phyloP scores from a whole-genome alignment of 2,113 vertebrate genomes.

The Anhinga rufa region DNA sequence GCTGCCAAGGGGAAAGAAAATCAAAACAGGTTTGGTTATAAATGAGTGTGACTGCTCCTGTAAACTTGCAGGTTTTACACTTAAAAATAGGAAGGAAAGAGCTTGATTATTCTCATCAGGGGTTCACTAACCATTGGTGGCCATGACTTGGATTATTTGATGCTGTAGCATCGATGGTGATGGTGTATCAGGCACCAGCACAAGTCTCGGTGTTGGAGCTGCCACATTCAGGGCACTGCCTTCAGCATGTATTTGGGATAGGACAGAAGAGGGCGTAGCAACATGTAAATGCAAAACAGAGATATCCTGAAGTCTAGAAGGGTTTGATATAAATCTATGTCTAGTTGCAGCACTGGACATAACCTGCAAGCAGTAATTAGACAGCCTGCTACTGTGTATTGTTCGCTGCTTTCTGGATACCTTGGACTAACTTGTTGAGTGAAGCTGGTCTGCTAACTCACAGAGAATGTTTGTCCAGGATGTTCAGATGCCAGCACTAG shows the following conservation, averaged over 20 bases:
- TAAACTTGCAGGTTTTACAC: background rate
- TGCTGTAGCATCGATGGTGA: background rate
- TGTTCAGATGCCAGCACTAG: background rate
- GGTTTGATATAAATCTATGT: background rate
- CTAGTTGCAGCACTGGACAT: background rate
- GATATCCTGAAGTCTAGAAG: background rate
- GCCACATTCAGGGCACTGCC: background rate
- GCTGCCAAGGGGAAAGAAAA: slow-evolving; percentile 63
- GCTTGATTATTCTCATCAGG: background rate
- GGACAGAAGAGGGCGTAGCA: background rate
- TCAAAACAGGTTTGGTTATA: background rate
- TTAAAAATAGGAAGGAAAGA: background rate
- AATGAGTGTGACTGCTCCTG: background rate
- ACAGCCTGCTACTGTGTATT: background rate
- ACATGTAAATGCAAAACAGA: background rate
- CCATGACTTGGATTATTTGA: background rate
- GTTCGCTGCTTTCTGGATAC: background rate
- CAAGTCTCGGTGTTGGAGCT: background rate
- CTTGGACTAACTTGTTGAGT: background rate
- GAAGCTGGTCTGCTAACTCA: background rate
- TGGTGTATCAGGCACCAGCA: background rate
- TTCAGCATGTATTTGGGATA: background rate
- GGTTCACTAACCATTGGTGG: background rate
- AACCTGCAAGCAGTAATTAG: background rate
- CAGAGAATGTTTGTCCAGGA: background rate